A percentile compares a stretch with the other conserved stretches of the same genome.
Evolutionary conservation across 2,113 vertebrate species (phyloP).

Genomic region (Esox niger): DNA sequence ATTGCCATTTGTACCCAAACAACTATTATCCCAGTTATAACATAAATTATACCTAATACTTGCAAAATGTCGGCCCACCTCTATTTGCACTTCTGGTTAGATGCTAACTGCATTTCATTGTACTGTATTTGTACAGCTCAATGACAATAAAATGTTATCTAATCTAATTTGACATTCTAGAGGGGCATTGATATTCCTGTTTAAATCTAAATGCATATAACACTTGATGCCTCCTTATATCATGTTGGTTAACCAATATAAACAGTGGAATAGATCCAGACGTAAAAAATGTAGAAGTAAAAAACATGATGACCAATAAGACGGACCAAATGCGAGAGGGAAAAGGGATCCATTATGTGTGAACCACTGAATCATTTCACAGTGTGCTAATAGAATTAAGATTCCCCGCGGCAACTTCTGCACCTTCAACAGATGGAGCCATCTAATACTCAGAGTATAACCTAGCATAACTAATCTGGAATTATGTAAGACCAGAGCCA

Average conservation of each 20-base stretch:
- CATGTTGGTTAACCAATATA: neutral
- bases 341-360: neutral
- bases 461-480: constrained; percentile 32
- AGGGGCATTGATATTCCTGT: neutral
- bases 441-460: constrained; percentile 20
- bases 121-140: too few relatives aligned
- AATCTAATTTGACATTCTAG: constrained; percentile 19
- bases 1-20: too few relatives aligned
- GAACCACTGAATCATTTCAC: neutral
- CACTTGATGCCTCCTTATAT: neutral
- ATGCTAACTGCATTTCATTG: too few relatives aligned
- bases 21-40: too few relatives aligned
- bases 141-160: too few relatives aligned
- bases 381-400: constrained; percentile 1
- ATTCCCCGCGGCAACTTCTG: constrained; percentile 1
- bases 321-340: neutral
- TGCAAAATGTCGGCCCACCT: too few relatives aligned
- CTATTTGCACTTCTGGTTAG: too few relatives aligned
- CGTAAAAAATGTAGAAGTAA: neutral
- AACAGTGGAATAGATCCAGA: constrained; percentile 10
- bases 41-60: too few relatives aligned
- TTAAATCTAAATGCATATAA: constrained; percentile 9
- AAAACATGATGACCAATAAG: neutral
- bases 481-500: constrained; percentile 43
- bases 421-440: constrained; percentile 3